Conservation (phyloP, 2,797 vertebrate genomes). For the Tenualosa ilisha region DNA sequence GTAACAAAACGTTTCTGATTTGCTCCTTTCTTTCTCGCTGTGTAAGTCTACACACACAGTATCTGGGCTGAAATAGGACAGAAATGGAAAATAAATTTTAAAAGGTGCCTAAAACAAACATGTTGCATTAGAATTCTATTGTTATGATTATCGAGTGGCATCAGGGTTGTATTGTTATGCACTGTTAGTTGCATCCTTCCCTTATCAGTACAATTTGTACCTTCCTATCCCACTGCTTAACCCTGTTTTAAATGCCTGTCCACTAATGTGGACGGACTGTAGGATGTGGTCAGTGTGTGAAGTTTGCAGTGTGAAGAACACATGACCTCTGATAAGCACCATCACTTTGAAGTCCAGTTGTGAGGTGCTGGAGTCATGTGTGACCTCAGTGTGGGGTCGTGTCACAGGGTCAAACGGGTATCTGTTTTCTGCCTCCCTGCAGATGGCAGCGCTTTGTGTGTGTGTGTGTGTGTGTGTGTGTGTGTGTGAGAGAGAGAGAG, state of each 20-base stretch:
- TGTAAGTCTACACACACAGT: background rate
- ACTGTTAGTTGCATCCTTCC: background rate
- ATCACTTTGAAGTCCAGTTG: constrained; percentile 22
- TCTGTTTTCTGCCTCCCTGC: background rate
- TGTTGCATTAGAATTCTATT: too few relatives aligned
- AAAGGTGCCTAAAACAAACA: too few relatives aligned
- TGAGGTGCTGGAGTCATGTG: constrained; percentile 8
- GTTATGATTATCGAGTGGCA: background rate
- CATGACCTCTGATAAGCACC: constrained; percentile 21
- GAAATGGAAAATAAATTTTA: background rate
- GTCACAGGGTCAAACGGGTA: constrained; percentile 26
- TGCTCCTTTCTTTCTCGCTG: background rate
- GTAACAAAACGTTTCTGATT: background rate
- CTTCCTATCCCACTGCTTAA: background rate
- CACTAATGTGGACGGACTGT: background rate
- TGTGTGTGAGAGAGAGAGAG: background rate
- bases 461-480: background rate
- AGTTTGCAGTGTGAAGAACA: constrained; percentile 7
- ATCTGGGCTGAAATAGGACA: background rate
- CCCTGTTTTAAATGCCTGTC: background rate
- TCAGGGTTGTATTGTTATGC: background rate
- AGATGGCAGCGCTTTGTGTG: background rate
- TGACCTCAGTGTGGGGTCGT: background rate
- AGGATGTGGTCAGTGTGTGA: background rate
- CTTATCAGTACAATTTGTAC: background rate